phyloP scores from a whole-genome alignment of 1,140 invertebrate species.

The Papilio dardanus region DNA sequence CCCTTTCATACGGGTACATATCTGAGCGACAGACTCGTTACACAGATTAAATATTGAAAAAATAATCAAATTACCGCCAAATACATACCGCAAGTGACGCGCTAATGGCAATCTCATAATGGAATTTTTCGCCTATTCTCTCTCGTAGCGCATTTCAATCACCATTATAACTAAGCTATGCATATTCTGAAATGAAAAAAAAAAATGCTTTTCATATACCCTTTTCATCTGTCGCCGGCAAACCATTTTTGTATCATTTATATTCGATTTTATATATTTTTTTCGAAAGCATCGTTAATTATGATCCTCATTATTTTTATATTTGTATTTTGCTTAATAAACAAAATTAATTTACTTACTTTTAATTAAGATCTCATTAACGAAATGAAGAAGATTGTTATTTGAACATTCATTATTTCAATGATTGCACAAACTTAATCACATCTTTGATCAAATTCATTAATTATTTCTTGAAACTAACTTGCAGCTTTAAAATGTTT shows the following conservation, averaged over 20 bases:
- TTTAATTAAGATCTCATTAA: conserved; percentile 33
- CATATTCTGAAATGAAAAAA: conserved; percentile 6
- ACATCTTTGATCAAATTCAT: neutral
- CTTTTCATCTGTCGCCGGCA: conserved; percentile 12
- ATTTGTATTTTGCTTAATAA: conserved; percentile 28
- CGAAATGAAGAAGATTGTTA: neutral
- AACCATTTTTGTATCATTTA: conserved; percentile 21
- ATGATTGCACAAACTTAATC: conserved; percentile 6
- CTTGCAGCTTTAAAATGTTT: neutral
- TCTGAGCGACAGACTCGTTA: conserved; percentile 41
- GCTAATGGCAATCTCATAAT: conserved; percentile 34
- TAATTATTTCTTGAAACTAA: conserved; percentile 1
- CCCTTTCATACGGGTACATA: conserved; percentile 44
- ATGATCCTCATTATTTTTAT: conserved; percentile 28
- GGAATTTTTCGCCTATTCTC: conserved; percentile 33
- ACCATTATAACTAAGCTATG: conserved; percentile 29
- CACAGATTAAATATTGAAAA: conserved; percentile 61
- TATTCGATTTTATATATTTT: conserved; percentile 7
- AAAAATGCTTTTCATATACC: neutral
- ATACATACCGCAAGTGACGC: conserved; percentile 18
- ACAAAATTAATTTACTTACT: conserved; percentile 24
- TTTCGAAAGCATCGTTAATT: conserved; percentile 29
- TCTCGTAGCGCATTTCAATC: conserved; percentile 21
- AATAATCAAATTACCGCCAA: conserved; percentile 43
- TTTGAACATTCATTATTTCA: conserved; percentile 3